Evolutionary conservation across 2,113 vertebrate species (phyloP).

Genomic region (Chelonoidis abingdonii): DNA sequence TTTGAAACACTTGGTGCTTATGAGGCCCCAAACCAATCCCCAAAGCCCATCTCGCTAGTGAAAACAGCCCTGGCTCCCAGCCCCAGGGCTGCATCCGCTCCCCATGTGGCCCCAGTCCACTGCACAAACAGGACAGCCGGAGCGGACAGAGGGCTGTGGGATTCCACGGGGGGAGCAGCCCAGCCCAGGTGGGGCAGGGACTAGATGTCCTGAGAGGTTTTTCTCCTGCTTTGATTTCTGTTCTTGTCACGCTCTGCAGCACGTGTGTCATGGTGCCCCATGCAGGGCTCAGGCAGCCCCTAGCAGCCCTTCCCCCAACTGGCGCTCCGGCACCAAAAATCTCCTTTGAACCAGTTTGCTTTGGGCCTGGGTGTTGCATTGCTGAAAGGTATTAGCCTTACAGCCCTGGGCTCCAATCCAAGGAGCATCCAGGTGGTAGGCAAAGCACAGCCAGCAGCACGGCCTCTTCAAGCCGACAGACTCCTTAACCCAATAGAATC

Average conservation of each 20-base stretch:
- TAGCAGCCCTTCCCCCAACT: background rate
- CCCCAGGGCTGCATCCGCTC: background rate
- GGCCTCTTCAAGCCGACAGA: too few relatives aligned
- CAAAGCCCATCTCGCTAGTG: background rate
- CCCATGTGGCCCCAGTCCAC: too few relatives aligned
- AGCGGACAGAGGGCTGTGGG: accelerated
- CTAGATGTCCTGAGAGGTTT: background rate
- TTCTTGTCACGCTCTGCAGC: background rate
- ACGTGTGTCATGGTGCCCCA: background rate
- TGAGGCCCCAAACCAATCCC: background rate
- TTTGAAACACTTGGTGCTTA: background rate
- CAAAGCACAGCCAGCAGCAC: background rate
- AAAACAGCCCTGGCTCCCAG: background rate
- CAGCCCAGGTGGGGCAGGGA: background rate
- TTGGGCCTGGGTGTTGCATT: background rate
- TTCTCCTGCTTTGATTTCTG: background rate
- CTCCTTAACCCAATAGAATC: background rate
- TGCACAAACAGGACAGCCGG: too few relatives aligned
- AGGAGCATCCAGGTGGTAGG: too few relatives aligned
- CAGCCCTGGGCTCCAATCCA: background rate
- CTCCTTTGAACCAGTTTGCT: background rate
- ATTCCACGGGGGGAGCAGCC: accelerated
- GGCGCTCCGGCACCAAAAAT: background rate
- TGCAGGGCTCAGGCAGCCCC: background rate
- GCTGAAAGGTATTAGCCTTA: too few relatives aligned